phyloP scores from a whole-genome alignment of 2,113 vertebrate species.

The Xenotilapia longispinis region DNA sequence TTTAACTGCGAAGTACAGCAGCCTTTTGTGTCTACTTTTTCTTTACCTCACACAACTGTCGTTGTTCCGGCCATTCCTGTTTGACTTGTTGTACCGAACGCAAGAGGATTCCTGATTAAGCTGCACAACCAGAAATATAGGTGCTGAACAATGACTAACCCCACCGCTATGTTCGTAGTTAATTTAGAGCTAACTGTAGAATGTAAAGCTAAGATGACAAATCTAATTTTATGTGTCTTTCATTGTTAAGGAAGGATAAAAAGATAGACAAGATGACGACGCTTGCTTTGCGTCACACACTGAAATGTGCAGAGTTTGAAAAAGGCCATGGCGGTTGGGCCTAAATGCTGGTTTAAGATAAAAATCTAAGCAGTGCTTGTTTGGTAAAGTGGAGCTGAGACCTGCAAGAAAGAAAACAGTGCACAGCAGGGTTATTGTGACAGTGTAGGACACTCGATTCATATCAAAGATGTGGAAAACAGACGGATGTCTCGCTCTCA shows the following conservation, averaged over 20 bases:
- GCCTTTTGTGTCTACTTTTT: neutral
- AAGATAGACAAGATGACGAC: neutral
- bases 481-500: neutral
- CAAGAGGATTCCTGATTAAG: neutral
- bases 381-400: neutral
- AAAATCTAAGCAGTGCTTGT: neutral
- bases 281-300: neutral
- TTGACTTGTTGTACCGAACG: neutral
- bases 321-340: neutral
- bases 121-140: neutral
- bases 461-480: constrained; percentile 2
- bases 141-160: neutral
- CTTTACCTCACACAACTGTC: neutral
- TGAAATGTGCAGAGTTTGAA: neutral
- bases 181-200: neutral
- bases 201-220: constrained; percentile 1
- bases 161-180: neutral
- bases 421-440: neutral
- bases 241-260: neutral
- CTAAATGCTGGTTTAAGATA: neutral
- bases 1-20: neutral
- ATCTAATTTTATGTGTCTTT: neutral
- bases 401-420: neutral
- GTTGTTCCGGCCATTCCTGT: neutral
- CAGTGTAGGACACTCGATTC: neutral